Percentiles rank a stretch among this genome's conserved stretches.
phyloP scores from a whole-genome alignment of 1,140 invertebrate species.

The Steinernema feltiae region DNA sequence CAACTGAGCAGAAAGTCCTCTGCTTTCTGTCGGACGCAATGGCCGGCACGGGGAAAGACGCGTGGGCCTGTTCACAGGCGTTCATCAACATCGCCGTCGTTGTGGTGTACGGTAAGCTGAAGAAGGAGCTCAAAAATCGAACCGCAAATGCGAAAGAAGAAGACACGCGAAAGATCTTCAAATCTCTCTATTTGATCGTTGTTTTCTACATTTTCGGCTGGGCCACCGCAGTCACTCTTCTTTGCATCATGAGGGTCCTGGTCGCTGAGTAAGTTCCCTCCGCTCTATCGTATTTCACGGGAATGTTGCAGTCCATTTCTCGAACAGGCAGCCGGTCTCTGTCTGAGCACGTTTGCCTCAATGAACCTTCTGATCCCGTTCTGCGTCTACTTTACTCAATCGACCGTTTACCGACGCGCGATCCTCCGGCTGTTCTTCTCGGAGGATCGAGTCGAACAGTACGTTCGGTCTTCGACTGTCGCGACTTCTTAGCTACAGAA shows the following conservation, averaged over 20 bases:
- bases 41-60: neutral
- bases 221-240: neutral
- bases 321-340: neutral
- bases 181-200: neutral
- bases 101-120: neutral
- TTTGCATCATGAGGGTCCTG: neutral
- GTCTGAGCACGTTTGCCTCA: neutral
- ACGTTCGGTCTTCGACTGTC: no score
- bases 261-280: neutral
- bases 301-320: neutral
- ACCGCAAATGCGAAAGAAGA: neutral
- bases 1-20: neutral
- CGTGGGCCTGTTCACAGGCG: neutral
- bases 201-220: neutral
- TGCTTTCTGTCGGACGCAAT: neutral
- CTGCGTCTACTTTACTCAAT: slow-evolving; percentile 2
- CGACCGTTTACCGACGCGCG: neutral
- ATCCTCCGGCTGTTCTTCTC: neutral
- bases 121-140: neutral
- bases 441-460: no score
- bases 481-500: no score
- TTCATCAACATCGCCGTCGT: neutral
- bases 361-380: neutral
- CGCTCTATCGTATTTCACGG: neutral
- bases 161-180: neutral